Evolutionary conservation across 2,888 invertebrate genomes (phyloP), one percentile per base, ranked within the genome.

Genomic region (Aspidiotus destructor): DNA sequence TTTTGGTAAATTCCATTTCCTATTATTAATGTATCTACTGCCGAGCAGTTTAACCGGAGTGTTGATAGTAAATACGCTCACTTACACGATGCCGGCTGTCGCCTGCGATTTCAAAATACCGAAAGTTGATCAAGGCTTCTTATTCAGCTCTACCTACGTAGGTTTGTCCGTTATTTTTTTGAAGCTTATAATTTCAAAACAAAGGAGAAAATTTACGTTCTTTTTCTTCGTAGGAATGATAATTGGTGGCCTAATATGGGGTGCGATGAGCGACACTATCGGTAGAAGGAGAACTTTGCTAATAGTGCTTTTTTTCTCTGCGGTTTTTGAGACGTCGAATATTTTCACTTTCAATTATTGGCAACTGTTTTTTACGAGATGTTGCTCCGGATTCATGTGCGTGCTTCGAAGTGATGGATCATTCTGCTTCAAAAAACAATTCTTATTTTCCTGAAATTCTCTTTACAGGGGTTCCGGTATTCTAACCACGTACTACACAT

Each of bases 321-420:
- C 82, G 0, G 72, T 86, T 48, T 83, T 86, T 72, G 86, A 86
- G 60, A 73, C 87, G 40, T 75, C 83, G 8, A 83, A 84, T 15
- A 83, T 85, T 2, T 76, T 86, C 69, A 84, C 87, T 69, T 85
- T 81, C 73, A 85, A 81, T 74, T 86, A 85, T 74, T 78, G 81
- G 69, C 80, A 85, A 79, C 79, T 89, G 54, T 80, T 87, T 64
- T 75, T 84, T n/a, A 82, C 86, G n/a, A 86, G 88, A 76, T 87
- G 86, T 75, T 76, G 85, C 54, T 85, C 85, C 68, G 90, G 90
- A 1, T 83, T 89, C 71, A 80, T 88, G 89, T 89, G 76, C 85
- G 86, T 81, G 72, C 17, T 11, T 42, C 28, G 28, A 28, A 28
- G 1, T 5, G 5, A 28, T 28, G 28, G 28, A 5, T 28, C 28